Base-by-base conservation (phyloP, 1,140 invertebrate genomes). In the Cydia strobilella region DNA sequence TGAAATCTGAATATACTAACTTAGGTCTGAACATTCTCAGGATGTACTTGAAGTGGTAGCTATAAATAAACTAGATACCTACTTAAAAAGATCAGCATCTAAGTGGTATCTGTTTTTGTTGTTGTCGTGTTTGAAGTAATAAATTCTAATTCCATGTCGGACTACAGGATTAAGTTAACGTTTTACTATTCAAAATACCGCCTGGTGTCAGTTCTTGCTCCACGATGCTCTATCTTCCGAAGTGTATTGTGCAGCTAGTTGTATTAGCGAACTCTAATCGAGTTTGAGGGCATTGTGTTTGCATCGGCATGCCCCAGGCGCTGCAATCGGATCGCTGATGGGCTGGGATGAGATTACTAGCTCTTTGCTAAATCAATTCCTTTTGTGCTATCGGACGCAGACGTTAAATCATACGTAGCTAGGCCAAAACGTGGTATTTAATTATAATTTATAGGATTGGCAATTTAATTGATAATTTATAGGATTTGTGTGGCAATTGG, bases 291-390 rank as follows among this genome's bases (percentile, higher is more conserved):
- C 80, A 84, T 87, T 86, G 83, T 80, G 81, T 80, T 83, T 80
- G 81, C 80, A 84, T 85, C 74, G 77, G 73, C 54, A 63, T 75
- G 76, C 65, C 81, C 80, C 42, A 65, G 79, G 77, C 77, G 78
- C 76, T 73, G 69, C 79, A 78, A 83, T 80, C 79, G 76, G 74
- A 77, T 77, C 73, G 62, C 63, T 81, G 77, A 81, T 81, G 51
- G 72, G 66, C 63, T 31, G 63, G 25, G 65, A 69, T 69, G 65
- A 42, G 31, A 80, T 81, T 79, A 84, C 72, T 69, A 76, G 74
- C 80, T 84, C 83, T 86, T 81, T 83, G 81, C 80, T 86, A 86
- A 84, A 84, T 82, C 78, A 84, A 81, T 69, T 62, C 77, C 77
- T 79, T 80, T 77, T 65, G 77, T 51, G 23, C 31, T 48, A 54